Conservation (phyloP, 2,797 vertebrate species). For the Lagorchestes hirsutus region DNA sequence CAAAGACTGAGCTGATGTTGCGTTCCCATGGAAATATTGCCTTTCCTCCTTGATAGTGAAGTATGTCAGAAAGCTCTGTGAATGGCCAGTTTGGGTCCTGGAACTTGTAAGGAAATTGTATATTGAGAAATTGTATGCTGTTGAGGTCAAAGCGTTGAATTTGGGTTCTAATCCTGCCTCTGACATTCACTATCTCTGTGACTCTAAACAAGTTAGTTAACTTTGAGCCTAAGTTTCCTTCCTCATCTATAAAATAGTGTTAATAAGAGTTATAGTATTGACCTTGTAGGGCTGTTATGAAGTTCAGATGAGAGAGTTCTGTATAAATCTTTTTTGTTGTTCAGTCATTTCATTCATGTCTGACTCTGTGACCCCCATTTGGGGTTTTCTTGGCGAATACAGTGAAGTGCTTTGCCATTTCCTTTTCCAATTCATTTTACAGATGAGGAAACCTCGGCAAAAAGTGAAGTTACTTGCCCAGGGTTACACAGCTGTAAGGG, state of each 20-base stretch:
- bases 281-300: not conserved
- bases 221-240: not conserved
- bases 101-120: not conserved
- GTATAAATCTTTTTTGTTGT: not conserved
- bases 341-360: not conserved
- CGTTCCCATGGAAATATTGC: constrained; percentile 70
- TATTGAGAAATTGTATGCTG: not conserved
- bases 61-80: not conserved
- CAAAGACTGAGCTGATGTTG: constrained; percentile 16
- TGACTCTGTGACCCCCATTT: not conserved
- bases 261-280: not conserved
- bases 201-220: not conserved
- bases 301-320: not conserved
- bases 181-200: not conserved
- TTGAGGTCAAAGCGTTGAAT: not conserved
- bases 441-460: not conserved
- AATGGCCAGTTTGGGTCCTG: not conserved
- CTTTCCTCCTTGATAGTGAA: not conserved
- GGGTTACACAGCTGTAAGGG: not conserved
- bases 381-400: not conserved
- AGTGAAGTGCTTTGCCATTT: not conserved
- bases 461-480: not conserved
- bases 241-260: not conserved
- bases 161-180: not conserved
- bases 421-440: not conserved